A percentile compares a stretch with the other conserved stretches of the same genome.
These are phyloP conservation scores for Morpho deidamia DNA, from an alignment of 2,888 invertebrate species.

Conservation along the genomic window DNA sequence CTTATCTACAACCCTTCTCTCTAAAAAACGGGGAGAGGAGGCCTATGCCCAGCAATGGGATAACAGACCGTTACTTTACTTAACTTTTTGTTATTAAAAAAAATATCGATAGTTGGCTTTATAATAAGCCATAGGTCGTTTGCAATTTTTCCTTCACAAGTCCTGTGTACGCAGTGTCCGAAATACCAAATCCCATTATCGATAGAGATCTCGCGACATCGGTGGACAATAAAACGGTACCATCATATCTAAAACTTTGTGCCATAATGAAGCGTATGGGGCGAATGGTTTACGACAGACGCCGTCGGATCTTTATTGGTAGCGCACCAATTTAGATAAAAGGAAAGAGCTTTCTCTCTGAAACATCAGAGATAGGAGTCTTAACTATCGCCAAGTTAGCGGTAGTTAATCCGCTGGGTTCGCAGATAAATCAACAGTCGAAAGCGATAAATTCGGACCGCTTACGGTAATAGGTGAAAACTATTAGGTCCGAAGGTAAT, in stretches of 20 bases:
- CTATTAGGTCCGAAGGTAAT: conserved; percentile 68
- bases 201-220: conserved; percentile 76
- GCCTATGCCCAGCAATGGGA: too few species aligned
- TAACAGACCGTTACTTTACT: too few species aligned
- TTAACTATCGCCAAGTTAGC: conserved; percentile 79
- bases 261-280: conserved; percentile 79
- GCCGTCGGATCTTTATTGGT: conserved; percentile 77
- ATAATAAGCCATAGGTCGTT: neutral
- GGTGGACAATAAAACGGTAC: conserved; percentile 76
- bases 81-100: too few species aligned
- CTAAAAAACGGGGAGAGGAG: too few species aligned
- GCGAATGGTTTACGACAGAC: conserved; percentile 76
- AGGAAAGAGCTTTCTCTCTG: conserved; percentile 75
- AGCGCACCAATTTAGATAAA: conserved; percentile 78
- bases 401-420: conserved; percentile 73
- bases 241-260: conserved; percentile 78
- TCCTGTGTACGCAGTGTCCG: conserved; percentile 19
- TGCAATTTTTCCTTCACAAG: neutral
- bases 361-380: conserved; percentile 76
- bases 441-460: conserved; percentile 69
- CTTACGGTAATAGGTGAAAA: conserved; percentile 76
- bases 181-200: conserved; percentile 66
- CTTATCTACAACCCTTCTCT: too few species aligned
- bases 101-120: too few species aligned
- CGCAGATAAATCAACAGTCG: conserved; percentile 74